Evolutionary conservation across 2,113 vertebrate species (phyloP).

Genomic region (Coptodon rendalli): DNA sequence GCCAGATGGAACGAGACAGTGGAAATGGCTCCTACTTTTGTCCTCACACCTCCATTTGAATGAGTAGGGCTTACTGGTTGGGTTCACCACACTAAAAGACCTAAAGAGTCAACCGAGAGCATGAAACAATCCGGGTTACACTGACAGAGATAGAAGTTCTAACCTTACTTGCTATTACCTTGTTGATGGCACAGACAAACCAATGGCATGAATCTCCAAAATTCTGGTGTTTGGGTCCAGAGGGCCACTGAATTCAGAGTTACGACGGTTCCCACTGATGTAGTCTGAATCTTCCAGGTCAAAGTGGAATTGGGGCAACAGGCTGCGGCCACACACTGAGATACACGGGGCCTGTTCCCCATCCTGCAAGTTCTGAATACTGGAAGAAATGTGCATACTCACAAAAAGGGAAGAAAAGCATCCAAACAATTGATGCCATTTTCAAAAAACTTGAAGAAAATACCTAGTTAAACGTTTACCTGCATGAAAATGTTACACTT

Average conservation of each 20-base stretch:
- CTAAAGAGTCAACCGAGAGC: slow-evolving; percentile 53
- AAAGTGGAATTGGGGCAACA: slow-evolving; percentile 80
- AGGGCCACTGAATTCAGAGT: slow-evolving; percentile 40
- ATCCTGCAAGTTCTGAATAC: slow-evolving; percentile 79
- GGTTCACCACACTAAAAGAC: slow-evolving; percentile 81
- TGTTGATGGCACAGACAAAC: slow-evolving; percentile 56
- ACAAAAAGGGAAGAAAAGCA: not conserved
- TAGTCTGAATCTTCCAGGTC: slow-evolving; percentile 84
- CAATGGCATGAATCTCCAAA: slow-evolving; percentile 76
- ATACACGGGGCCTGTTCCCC: slow-evolving; percentile 63
- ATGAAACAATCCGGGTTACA: not conserved
- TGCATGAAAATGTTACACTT: not conserved
- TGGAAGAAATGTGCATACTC: slow-evolving; percentile 35
- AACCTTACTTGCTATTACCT: slow-evolving; percentile 55
- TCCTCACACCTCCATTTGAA: slow-evolving; percentile 83
- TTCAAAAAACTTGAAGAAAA: not conserved
- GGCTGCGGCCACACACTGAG: slow-evolving; percentile 69
- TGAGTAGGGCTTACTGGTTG: slow-evolving; percentile 74
- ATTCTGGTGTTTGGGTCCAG: slow-evolving; percentile 74
- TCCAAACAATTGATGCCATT: not conserved
- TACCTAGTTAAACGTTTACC: not conserved
- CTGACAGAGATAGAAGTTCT: not conserved
- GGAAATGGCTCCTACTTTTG: slow-evolving; percentile 62
- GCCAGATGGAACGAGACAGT: slow-evolving; percentile 75
- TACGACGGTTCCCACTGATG: slow-evolving; percentile 53